These are phyloP conservation scores for Watsonalla cultraria DNA, from an alignment of 2,888 invertebrate genomes.

Conservation along the genomic window DNA sequence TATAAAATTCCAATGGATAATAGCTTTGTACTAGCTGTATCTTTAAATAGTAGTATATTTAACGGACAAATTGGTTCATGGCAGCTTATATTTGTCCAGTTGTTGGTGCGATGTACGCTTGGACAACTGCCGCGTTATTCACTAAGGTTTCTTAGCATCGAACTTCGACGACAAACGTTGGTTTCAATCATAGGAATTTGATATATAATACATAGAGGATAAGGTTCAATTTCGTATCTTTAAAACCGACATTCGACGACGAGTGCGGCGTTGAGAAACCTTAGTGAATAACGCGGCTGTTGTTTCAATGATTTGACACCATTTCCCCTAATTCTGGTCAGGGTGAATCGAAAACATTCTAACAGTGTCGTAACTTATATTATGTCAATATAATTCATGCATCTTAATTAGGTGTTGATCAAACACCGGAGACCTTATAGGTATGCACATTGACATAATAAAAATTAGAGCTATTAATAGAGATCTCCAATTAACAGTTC, in stretches of 20 bases:
- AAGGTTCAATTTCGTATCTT: too few species aligned
- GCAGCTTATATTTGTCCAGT: slow-evolving; percentile 57
- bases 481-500: neutral
- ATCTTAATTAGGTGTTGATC: slow-evolving; percentile 10
- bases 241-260: too few species aligned
- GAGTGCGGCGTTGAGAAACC: too few species aligned
- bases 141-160: too few species aligned
- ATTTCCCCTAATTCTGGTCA: slow-evolving; percentile 55
- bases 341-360: slow-evolving; percentile 32
- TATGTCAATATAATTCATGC: slow-evolving; percentile 1
- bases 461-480: neutral
- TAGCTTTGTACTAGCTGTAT: slow-evolving; percentile 18
- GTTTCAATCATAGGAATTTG: too few species aligned
- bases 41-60: slow-evolving; percentile 49
- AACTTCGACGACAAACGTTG: too few species aligned
- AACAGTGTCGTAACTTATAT: slow-evolving; percentile 29
- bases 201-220: too few species aligned
- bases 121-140: too few species aligned
- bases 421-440: neutral
- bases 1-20: slow-evolving; percentile 7
- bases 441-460: neutral
- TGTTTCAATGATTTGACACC: slow-evolving; percentile 51
- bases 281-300: too few species aligned
- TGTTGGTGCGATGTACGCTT: slow-evolving; percentile 36
- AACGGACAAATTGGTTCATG: slow-evolving; percentile 63